Percentiles rank a stretch among this genome's conserved stretches.
Conservation (phyloP, 2,888 invertebrate genomes). For the Exocentrus adspersus region DNA sequence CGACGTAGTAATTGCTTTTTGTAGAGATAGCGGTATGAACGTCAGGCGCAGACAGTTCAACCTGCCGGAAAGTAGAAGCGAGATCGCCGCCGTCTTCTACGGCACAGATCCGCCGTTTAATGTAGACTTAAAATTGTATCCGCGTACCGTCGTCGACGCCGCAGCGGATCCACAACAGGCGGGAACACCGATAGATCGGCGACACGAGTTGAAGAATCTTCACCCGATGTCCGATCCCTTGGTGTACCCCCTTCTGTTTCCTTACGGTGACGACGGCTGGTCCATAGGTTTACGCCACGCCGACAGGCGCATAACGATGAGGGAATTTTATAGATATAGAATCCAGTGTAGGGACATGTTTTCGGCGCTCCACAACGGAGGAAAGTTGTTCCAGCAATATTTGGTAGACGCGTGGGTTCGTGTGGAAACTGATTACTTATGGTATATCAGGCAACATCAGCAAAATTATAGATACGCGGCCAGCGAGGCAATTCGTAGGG, state of each 20-base stretch:
- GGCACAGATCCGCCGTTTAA: conserved; percentile 30
- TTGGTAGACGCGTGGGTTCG: conserved; percentile 29
- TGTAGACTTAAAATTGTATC: conserved; percentile 13
- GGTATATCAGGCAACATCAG: conserved; percentile 15
- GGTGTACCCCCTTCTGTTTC: conserved; percentile 38
- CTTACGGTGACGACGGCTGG: conserved; percentile 33
- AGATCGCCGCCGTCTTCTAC: conserved; percentile 32
- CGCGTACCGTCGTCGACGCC: not conserved
- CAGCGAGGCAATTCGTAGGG: not conserved
- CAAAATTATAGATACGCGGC: not conserved
- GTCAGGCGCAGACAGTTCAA: not conserved
- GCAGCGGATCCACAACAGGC: too few relatives aligned
- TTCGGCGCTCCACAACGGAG: conserved; percentile 21
- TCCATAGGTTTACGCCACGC: not conserved
- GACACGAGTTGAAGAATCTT: conserved; percentile 25
- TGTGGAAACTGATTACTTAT: not conserved
- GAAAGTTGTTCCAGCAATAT: conserved; percentile 34
- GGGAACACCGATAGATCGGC: not conserved
- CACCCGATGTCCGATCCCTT: conserved; percentile 29
- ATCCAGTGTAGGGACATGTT: conserved; percentile 10
- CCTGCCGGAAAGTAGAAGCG: conserved; percentile 29
- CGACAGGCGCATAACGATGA: conserved; percentile 1
- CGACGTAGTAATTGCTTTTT: not conserved
- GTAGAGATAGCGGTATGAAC: not conserved
- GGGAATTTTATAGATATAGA: conserved; percentile 26